Percentiles rank a stretch among this genome's conserved stretches.
phyloP scores from a whole-genome alignment of 2,888 invertebrate genomes.

The Tachina grossa region DNA sequence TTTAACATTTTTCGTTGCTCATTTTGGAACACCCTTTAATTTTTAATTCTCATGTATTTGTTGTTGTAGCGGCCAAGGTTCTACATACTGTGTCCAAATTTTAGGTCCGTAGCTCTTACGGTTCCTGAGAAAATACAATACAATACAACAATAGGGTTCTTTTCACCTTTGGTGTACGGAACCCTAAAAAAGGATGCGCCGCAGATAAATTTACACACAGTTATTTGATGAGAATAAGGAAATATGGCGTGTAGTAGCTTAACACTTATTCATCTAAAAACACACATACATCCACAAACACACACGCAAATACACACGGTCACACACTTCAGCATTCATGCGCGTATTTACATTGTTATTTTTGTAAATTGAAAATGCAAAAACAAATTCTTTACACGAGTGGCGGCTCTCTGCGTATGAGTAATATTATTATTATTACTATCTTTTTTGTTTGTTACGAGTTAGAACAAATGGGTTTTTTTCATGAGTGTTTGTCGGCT shows the following conservation, averaged over 20 bases:
- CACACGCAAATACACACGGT: neutral
- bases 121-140: too few relatives aligned
- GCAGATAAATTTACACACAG: neutral
- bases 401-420: constrained; percentile 28
- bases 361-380: constrained; percentile 41
- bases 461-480: neutral
- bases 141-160: too few relatives aligned
- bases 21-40: too few relatives aligned
- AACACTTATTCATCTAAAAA: constrained; percentile 61
- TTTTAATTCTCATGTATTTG: too few relatives aligned
- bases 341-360: constrained; percentile 1
- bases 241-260: constrained; percentile 51
- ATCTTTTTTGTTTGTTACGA: neutral
- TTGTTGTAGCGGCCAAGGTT: too few relatives aligned
- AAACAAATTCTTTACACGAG: constrained; percentile 29
- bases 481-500: neutral
- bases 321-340: neutral
- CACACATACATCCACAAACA: neutral
- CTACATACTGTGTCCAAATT: too few relatives aligned
- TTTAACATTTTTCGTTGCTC: too few relatives aligned
- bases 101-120: too few relatives aligned
- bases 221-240: constrained; percentile 15
- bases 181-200: constrained; percentile 14
- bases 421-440: neutral
- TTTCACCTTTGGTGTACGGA: too few relatives aligned